Evolutionary conservation across 2,888 invertebrate species (phyloP).

Genomic region (Chironomus tentans): DNA sequence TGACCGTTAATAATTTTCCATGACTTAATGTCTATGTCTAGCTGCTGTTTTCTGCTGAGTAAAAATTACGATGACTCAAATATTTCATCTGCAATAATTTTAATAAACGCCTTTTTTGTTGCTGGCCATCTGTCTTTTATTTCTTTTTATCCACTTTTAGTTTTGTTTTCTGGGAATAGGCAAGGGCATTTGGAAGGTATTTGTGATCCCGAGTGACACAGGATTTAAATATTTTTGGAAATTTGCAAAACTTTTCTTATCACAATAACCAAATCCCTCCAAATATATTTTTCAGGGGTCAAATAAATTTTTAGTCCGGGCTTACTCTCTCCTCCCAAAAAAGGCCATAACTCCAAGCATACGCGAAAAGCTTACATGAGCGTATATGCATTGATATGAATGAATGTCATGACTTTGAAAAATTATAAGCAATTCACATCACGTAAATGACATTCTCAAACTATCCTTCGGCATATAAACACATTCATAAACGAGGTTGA

Average conservation of each 20-base stretch:
- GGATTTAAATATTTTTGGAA: too few relatives aligned
- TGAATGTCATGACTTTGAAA: neutral
- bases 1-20: too few relatives aligned
- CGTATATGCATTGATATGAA: neutral
- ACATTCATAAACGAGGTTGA: constrained; percentile 9
- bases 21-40: too few relatives aligned
- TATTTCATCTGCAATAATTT: neutral
- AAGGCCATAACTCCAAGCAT: neutral
- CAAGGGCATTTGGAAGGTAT: too few relatives aligned
- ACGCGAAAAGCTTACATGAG: neutral
- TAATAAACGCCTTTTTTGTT: neutral
- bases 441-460: constrained; percentile 25
- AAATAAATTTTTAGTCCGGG: neutral
- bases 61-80: neutral
- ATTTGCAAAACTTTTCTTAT: too few relatives aligned
- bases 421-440: constrained; percentile 15
- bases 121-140: neutral
- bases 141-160: too few relatives aligned
- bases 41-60: too few relatives aligned
- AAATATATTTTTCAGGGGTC: neutral
- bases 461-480: constrained; percentile 23
- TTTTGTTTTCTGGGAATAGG: too few relatives aligned
- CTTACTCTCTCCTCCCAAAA: too few relatives aligned
- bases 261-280: too few relatives aligned
- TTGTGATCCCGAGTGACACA: too few relatives aligned